Base-by-base conservation (phyloP, 1,140 invertebrate species). In the Aphaenogaster ashmeadi region DNA sequence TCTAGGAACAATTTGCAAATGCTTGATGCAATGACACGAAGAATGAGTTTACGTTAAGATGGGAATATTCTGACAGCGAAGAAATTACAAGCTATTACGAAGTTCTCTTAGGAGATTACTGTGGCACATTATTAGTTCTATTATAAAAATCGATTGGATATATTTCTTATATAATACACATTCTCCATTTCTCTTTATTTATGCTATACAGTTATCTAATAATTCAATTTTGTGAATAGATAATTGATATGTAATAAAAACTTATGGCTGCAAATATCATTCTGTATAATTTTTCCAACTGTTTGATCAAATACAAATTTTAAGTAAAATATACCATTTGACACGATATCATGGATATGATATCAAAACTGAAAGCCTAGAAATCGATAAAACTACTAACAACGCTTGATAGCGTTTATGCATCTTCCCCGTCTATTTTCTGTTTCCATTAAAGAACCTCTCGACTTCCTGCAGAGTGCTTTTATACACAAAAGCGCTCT, bases 401-500 rank as follows among this genome's bases (percentile, higher is more conserved):
- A 11, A n/a, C 27, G 11, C 5, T 27, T 41, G 36, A 64, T 33
- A n/a, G n/a, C 21, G 54, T 41, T 75, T 18, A 79, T n/a, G 52
- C 27, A 36, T 67, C n/a, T 52, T 50, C 15, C 9, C 52, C 21
- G 5, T 47, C 18, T 27, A 47, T 21, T 67, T 21, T 79, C 47
- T 41, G 38, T 41, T 27, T 27, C 36, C 2, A 71, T 71, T 54
- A 80, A 69, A 80, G 78, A 80, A 80, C 47, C 36, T 71, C 64
- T 81, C 50, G 64, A 81, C 78, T 69, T 71, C 21, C 64, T 41
- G 38, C 36, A 41, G 64, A 75, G 54, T 75, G 54, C 72, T 58
- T 81, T 69, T 52, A 56, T 54, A 54, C 36, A 81, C 47, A 81
- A 71, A 56, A 54, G 64, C 64, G 13, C 44, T 69, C 47, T 71